Evolutionary conservation across 2,797 vertebrate species (phyloP).

Genomic region (Fratercula arctica): DNA sequence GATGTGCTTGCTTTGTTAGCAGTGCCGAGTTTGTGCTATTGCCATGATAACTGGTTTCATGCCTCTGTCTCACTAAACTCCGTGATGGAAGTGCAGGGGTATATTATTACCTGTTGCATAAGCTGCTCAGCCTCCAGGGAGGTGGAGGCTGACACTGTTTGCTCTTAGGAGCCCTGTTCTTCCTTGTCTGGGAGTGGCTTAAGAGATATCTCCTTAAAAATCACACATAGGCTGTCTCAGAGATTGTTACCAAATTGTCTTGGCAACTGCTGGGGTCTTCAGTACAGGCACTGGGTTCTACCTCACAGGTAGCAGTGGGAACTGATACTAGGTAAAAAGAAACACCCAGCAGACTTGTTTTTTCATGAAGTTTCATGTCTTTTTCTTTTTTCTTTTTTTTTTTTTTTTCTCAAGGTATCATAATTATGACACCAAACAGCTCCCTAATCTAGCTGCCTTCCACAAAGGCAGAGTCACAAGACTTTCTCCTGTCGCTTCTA

Average conservation of each 20-base stretch:
- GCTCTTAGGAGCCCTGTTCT: background rate
- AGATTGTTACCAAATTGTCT: background rate
- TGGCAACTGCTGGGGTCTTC: background rate
- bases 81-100: background rate
- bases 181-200: background rate
- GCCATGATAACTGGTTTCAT: background rate
- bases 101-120: background rate
- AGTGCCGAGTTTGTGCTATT: background rate
- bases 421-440: background rate
- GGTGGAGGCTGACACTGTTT: background rate
- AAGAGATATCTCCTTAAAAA: background rate
- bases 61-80: background rate
- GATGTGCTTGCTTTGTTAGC: background rate
- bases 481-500: background rate
- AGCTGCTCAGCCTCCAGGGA: background rate
- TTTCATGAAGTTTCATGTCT: background rate
- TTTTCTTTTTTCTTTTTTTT: background rate
- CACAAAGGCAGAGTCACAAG: background rate
- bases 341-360: background rate
- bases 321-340: background rate
- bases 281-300: background rate
- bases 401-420: background rate
- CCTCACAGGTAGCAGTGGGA: background rate
- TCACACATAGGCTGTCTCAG: background rate
- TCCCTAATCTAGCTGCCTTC: background rate